phyloP scores from a whole-genome alignment of 2,888 invertebrate species.

The Apamea epomidion region DNA sequence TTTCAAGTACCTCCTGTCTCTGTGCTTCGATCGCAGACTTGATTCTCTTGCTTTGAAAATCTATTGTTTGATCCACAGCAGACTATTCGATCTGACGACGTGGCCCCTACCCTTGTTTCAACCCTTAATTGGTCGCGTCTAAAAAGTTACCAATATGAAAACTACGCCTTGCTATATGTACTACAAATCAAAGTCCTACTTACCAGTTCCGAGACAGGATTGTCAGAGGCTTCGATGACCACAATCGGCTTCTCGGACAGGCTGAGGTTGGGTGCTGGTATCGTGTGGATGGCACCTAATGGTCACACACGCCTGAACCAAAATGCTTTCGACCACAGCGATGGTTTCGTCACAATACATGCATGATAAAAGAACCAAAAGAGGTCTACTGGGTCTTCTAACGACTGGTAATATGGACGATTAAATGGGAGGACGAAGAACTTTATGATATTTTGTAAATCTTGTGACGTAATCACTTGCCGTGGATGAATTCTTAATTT shows the following conservation, averaged over 20 bases:
- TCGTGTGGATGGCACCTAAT: slow-evolving; percentile 95
- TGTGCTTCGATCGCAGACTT: neutral
- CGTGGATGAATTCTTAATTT: slow-evolving; percentile 60
- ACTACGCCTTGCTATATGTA: neutral
- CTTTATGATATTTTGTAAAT: neutral
- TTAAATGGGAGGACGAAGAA: neutral
- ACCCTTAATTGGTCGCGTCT: neutral
- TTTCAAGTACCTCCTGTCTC: neutral
- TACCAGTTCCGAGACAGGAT: slow-evolving; percentile 75
- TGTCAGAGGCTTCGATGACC: slow-evolving; percentile 79
- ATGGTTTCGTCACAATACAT: slow-evolving; percentile 63
- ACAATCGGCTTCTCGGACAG: slow-evolving; percentile 92
- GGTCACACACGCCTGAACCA: slow-evolving; percentile 80
- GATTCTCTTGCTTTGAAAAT: neutral
- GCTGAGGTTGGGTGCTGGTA: slow-evolving; percentile 95
- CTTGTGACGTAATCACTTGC: slow-evolving; percentile 58
- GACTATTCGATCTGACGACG: neutral
- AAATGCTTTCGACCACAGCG: slow-evolving; percentile 78
- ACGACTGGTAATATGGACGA: neutral
- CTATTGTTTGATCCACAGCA: neutral
- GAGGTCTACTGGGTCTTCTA: too few relatives aligned
- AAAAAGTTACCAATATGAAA: neutral
- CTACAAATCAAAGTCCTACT: slow-evolving; percentile 49
- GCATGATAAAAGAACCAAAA: too few relatives aligned
- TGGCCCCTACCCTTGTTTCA: neutral